Conservation (phyloP, 2,797 vertebrate genomes). For the Alosa sapidissima region DNA sequence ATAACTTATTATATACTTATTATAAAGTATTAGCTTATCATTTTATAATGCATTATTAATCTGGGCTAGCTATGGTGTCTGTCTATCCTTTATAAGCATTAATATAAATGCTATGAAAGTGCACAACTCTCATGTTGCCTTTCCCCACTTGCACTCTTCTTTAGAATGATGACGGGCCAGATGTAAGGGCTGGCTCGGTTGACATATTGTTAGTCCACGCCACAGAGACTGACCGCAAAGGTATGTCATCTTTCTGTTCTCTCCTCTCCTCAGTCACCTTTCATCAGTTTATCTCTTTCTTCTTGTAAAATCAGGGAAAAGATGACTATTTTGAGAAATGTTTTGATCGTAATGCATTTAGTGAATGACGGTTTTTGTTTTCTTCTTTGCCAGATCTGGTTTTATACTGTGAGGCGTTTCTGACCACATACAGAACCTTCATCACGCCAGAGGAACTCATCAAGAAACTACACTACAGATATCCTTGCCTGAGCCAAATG, state of each 20-base stretch:
- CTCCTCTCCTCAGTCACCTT: not conserved
- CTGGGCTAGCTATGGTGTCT: not conserved
- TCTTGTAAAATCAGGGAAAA: conserved; percentile 4
- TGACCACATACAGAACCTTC: conserved; percentile 97
- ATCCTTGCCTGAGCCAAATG: conserved; percentile 74
- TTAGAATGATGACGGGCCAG: conserved; percentile 94
- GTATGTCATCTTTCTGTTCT: conserved; percentile 62
- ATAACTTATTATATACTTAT: too few species aligned
- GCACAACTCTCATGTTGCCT: conserved; percentile 34
- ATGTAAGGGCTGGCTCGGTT: conserved; percentile 94
- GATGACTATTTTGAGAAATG: not conserved
- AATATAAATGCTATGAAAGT: not conserved
- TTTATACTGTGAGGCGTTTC: conserved; percentile 97
- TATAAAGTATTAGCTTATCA: too few species aligned
- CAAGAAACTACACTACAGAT: conserved; percentile 98
- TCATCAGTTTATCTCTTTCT: not conserved
- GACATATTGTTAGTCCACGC: conserved; percentile 95
- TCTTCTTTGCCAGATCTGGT: conserved; percentile 81
- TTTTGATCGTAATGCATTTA: not conserved
- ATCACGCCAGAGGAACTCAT: conserved; percentile 96
- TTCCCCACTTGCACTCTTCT: conserved; percentile 26
- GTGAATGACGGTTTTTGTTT: conserved; percentile 42
- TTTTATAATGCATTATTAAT: not conserved
- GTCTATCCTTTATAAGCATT: not conserved
- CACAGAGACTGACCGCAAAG: conserved; percentile 96